Conservation (phyloP, 2,888 invertebrate genomes). For the Caenorhabditis angaria region DNA sequence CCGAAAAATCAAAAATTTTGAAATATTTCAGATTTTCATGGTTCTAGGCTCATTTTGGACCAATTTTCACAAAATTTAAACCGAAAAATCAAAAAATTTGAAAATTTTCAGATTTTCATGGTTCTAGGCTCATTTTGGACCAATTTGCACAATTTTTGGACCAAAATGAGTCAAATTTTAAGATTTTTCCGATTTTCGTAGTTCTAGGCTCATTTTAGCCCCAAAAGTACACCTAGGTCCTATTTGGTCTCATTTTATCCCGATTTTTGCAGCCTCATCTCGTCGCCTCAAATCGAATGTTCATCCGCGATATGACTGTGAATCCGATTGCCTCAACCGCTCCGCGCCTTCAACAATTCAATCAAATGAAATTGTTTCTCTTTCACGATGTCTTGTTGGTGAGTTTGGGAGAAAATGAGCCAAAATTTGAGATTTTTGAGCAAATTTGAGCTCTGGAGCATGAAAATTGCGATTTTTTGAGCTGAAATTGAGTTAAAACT, state of each 20-base stretch:
- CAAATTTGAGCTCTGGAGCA: background rate
- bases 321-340: constrained; percentile 31
- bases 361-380: constrained; percentile 86
- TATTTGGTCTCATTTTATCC: no score
- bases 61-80: no score
- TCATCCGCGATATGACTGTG: constrained; percentile 33
- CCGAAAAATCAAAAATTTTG: no score
- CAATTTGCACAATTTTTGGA: no score
- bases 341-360: constrained; percentile 79
- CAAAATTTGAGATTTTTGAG: constrained; percentile 6
- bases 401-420: constrained; percentile 41
- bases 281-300: constrained; percentile 49
- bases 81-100: no score
- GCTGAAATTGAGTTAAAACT: no score
- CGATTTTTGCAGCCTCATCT: constrained; percentile 42
- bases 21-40: no score
- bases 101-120: no score
- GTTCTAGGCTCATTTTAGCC: constrained; percentile 6
- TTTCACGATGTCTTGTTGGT: constrained; percentile 95
- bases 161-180: no score
- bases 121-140: no score
- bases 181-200: background rate
- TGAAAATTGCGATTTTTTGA: no score
- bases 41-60: no score
- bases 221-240: constrained; percentile 22